Evolutionary conservation across 1,140 invertebrate species (phyloP).

Genomic region (Homalodisca vitripennis): DNA sequence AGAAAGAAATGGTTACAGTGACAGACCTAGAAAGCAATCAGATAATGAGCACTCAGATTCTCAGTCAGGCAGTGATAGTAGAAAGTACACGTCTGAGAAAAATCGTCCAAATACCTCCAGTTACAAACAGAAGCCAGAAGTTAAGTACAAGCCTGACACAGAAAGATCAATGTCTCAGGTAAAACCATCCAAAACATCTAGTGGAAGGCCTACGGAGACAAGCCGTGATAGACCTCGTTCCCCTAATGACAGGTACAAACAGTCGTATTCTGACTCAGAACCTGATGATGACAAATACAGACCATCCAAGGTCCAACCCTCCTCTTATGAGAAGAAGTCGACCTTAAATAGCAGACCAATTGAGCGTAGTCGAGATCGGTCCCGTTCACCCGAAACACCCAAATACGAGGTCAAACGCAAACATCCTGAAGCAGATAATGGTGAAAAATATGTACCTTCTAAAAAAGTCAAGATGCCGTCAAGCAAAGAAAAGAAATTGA

Average conservation of each 20-base stretch:
- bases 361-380: neutral
- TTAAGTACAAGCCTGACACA: neutral
- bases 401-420: neutral
- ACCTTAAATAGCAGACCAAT: neutral
- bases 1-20: neutral
- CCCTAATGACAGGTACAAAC: neutral
- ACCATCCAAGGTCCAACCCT: neutral
- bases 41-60: slow-evolving; percentile 3
- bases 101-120: neutral
- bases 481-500: neutral
- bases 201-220: neutral
- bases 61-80: slow-evolving; percentile 16
- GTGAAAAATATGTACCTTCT: neutral
- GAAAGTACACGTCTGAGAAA: neutral
- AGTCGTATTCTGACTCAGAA: neutral
- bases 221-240: neutral
- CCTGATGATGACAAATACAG: slow-evolving; percentile 9
- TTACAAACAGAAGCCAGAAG: slow-evolving; percentile 1
- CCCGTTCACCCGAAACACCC: neutral
- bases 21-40: neutral
- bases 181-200: neutral
- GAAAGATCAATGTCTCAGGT: neutral
- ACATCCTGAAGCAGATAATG: neutral
- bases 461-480: neutral
- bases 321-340: neutral